Evolutionary conservation across 2,797 vertebrate genomes (phyloP).

Genomic region (Xenentodon cancila): DNA sequence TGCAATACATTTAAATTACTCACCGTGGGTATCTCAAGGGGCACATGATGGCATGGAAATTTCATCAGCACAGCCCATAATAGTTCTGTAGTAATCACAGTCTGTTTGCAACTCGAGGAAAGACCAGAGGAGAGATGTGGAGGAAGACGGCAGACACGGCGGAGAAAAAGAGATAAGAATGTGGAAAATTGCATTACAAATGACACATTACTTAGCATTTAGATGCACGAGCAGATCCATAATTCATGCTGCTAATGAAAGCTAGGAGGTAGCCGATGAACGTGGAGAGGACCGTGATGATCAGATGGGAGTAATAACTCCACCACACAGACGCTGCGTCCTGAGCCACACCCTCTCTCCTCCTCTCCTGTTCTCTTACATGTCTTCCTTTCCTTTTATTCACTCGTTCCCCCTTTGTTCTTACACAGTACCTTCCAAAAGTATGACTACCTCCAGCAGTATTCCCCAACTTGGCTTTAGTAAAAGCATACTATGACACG

Average conservation of each 20-base stretch:
- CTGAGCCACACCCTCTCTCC: conserved; percentile 29
- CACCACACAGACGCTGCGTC: conserved; percentile 70
- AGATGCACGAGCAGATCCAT: conserved; percentile 77
- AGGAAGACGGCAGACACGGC: conserved; percentile 27
- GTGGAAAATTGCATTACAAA: conserved; percentile 62
- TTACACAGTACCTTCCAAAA: no score
- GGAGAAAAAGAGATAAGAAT: conserved; percentile 54
- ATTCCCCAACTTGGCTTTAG: no score
- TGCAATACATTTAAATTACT: conserved; percentile 51
- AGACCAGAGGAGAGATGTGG: conserved; percentile 42
- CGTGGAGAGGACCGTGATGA: conserved; percentile 60
- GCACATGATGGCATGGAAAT: conserved; percentile 72
- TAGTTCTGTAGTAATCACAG: conserved; percentile 58
- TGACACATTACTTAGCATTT: conserved; percentile 76
- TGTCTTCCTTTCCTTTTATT: background rate
- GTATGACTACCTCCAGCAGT: no score
- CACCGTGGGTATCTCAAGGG: conserved; percentile 65
- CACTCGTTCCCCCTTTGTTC: no score
- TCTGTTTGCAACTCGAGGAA: conserved; percentile 45
- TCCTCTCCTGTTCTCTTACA: background rate
- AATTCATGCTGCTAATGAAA: conserved; percentile 81
- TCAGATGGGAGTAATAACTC: conserved; percentile 71
- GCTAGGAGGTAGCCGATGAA: conserved; percentile 67
- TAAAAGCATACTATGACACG: no score
- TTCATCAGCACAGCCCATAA: conserved; percentile 58